Evolutionary conservation across 2,113 vertebrate species (phyloP).

Genomic region (Sialia sialis): DNA sequence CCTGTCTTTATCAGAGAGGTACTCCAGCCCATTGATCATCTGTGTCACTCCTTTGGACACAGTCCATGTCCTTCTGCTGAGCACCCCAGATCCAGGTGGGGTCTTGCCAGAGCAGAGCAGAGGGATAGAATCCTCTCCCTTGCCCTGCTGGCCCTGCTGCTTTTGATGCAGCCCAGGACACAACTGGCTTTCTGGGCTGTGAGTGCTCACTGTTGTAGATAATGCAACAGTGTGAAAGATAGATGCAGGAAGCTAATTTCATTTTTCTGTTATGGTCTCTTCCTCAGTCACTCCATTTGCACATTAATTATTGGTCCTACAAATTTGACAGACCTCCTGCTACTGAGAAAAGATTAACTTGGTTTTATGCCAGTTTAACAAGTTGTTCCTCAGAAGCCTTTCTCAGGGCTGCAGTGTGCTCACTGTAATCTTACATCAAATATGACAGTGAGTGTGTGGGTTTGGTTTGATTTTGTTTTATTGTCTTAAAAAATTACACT

Average conservation of each 20-base stretch:
- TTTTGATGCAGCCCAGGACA: background rate
- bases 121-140: background rate
- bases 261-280: background rate
- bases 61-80: background rate
- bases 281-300: background rate
- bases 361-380: background rate
- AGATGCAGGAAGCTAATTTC: background rate
- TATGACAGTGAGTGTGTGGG: background rate
- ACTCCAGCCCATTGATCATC: background rate
- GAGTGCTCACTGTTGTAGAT: background rate
- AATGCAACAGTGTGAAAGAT: background rate
- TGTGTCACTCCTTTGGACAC: background rate
- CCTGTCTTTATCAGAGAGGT: background rate
- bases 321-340: background rate
- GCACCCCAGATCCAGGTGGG: background rate
- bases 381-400: background rate
- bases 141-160: fast-evolving
- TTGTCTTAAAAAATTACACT: background rate
- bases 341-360: background rate
- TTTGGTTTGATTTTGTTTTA: background rate
- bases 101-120: background rate
- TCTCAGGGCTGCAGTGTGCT: background rate
- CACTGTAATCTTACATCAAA: background rate
- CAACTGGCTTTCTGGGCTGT: background rate
- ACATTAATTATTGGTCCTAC: background rate